Percentiles rank a stretch among this genome's conserved stretches.
These are phyloP conservation scores for Betta splendens DNA, from an alignment of 2,797 vertebrate species.

Conservation along the genomic window DNA sequence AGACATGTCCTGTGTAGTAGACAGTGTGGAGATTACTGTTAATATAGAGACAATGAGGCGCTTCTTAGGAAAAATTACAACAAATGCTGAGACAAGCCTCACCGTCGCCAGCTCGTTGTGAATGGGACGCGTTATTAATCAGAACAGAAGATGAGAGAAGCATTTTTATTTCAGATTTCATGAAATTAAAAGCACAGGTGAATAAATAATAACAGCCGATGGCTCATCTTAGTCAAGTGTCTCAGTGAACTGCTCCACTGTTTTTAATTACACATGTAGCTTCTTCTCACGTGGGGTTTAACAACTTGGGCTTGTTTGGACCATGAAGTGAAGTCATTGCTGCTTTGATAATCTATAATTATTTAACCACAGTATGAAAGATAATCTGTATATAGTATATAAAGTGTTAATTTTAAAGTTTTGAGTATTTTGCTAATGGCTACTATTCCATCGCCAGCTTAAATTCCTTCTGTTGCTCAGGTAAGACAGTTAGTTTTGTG, in stretches of 20 bases:
- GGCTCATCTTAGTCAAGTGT: neutral
- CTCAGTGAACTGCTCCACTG: neutral
- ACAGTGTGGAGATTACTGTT: neutral
- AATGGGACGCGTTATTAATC: no score
- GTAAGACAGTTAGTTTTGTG: neutral
- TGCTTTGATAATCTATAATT: no score
- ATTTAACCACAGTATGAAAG: no score
- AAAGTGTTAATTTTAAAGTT: no score
- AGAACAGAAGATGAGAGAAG: no score
- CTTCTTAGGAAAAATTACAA: neutral
- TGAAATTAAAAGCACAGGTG: neutral
- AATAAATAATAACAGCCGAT: neutral
- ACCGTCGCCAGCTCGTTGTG: no score
- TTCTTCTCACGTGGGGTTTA: neutral
- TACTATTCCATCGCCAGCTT: neutral
- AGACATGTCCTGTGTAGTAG: slow-evolving; percentile 1
- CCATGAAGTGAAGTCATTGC: no score
- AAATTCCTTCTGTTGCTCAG: neutral
- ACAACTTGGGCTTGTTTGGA: no score
- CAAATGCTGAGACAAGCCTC: no score
- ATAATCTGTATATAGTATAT: no score
- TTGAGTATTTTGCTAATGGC: no score
- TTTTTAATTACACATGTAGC: neutral
- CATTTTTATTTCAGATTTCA: neutral
- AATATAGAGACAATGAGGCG: neutral